Conservation (phyloP, 2,113 vertebrate species). For the Nycticorax nycticorax region DNA sequence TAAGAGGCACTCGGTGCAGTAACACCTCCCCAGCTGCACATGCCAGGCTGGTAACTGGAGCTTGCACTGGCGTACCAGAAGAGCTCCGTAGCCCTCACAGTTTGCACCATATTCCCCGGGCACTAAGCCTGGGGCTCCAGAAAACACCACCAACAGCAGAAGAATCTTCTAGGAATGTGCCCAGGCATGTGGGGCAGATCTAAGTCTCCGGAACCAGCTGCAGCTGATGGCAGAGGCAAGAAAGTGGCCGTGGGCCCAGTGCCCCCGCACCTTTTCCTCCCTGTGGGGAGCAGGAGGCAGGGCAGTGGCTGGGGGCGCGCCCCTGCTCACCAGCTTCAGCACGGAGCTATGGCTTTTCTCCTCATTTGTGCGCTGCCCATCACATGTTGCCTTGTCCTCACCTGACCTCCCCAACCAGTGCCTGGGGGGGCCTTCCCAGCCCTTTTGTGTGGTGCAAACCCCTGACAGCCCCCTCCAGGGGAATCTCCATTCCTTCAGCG, state of each 20-base stretch:
- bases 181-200: neutral
- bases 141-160: neutral
- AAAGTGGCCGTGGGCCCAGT: neutral
- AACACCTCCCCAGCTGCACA: neutral
- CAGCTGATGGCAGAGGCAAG: neutral
- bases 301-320: too few relatives aligned
- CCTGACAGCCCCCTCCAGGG: neutral
- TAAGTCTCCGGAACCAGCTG: neutral
- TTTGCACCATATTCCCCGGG: neutral
- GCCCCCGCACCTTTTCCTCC: rapidly evolving
- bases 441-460: neutral
- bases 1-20: neutral
- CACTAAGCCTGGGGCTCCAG: neutral
- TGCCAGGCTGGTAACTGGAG: neutral
- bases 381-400: rapidly evolving
- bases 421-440: neutral
- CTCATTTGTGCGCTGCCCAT: neutral
- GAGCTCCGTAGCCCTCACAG: neutral
- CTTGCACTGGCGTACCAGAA: neutral
- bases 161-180: neutral
- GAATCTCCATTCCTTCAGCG: neutral
- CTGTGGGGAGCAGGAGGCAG: rapidly evolving
- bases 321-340: neutral
- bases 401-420: too few relatives aligned
- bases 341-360: neutral